phyloP scores from a whole-genome alignment of 2,888 invertebrate species.

The Andrena bicolor region DNA sequence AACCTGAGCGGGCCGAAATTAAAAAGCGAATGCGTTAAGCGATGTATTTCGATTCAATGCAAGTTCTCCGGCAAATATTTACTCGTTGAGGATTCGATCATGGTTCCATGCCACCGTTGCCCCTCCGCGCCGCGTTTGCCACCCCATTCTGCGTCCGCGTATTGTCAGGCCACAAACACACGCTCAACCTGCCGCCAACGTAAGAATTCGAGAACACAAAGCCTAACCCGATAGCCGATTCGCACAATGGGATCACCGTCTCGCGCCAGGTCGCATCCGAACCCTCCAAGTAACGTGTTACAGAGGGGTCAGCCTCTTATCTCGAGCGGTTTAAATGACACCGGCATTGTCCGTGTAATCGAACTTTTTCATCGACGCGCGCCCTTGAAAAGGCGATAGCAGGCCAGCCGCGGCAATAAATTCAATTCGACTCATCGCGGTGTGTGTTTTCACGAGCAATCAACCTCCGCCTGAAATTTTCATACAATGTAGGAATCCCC shows the following conservation, averaged over 20 bases:
- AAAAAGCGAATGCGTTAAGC: not conserved
- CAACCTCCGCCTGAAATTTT: not conserved
- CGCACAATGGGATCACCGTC: slow-evolving; percentile 43
- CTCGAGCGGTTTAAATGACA: slow-evolving; percentile 31
- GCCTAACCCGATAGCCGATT: slow-evolving; percentile 36
- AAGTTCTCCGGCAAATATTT: not conserved
- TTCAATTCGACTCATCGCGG: not conserved
- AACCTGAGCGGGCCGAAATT: not conserved
- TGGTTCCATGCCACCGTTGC: not conserved
- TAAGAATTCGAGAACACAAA: slow-evolving; percentile 47
- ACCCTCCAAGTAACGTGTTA: slow-evolving; percentile 42
- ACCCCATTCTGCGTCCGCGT: slow-evolving; percentile 1
- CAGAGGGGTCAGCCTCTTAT: slow-evolving; percentile 19
- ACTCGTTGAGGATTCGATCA: slow-evolving; percentile 1
- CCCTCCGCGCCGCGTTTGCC: not conserved
- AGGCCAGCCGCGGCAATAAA: not conserved
- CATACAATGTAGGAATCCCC: not conserved
- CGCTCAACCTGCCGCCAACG: not conserved
- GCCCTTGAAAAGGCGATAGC: slow-evolving; percentile 14
- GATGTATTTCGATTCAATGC: not conserved
- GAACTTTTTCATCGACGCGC: slow-evolving; percentile 18
- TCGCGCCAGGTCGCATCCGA: slow-evolving; percentile 28
- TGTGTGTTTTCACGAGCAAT: not conserved
- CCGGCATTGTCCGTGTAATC: slow-evolving; percentile 32
- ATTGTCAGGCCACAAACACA: slow-evolving; percentile 1